These are phyloP conservation scores for Plectrocnemia conspersa DNA, from an alignment of 1,140 invertebrate species.

Conservation along the genomic window DNA sequence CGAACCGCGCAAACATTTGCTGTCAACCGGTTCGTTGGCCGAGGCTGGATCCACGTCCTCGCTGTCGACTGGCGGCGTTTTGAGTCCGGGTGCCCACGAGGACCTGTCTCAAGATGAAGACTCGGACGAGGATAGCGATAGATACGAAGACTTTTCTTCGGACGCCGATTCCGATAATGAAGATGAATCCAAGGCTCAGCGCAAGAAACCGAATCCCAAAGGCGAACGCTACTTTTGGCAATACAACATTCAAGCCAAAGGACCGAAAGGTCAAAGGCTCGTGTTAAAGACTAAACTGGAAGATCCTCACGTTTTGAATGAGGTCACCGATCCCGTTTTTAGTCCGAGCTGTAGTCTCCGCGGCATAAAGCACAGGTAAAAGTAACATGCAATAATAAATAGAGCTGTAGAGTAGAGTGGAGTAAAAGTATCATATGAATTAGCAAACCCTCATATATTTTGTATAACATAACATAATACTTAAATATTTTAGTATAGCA, in stretches of 20 bases:
- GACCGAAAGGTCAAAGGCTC: constrained; percentile 87
- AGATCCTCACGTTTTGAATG: constrained; percentile 89
- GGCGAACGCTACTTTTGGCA: constrained; percentile 95
- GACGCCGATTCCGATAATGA: constrained; percentile 74
- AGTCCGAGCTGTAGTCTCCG: constrained; percentile 82
- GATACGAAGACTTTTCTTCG: constrained; percentile 80
- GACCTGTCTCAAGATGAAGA: constrained; percentile 83
- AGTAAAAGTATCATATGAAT: too few species aligned
- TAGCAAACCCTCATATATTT: too few species aligned
- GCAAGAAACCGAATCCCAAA: constrained; percentile 52
- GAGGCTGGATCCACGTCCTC: constrained; percentile 86
- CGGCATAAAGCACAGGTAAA: constrained; percentile 83
- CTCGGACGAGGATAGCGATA: constrained; percentile 73
- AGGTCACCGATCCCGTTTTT: constrained; percentile 89
- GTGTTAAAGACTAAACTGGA: constrained; percentile 76
- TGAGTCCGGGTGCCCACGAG: constrained; percentile 71
- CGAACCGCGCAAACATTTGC: constrained; percentile 77
- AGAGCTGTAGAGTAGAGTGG: too few species aligned
- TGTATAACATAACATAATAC: too few species aligned
- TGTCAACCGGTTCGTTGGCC: constrained; percentile 80
- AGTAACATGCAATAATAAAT: too few species aligned
- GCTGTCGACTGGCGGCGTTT: constrained; percentile 71
- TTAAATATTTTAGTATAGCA: too few species aligned
- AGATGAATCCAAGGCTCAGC: constrained; percentile 53
- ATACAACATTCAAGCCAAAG: constrained; percentile 97